Conservation (phyloP, 2,888 invertebrate genomes). For the Temnothorax unifasciatus region DNA sequence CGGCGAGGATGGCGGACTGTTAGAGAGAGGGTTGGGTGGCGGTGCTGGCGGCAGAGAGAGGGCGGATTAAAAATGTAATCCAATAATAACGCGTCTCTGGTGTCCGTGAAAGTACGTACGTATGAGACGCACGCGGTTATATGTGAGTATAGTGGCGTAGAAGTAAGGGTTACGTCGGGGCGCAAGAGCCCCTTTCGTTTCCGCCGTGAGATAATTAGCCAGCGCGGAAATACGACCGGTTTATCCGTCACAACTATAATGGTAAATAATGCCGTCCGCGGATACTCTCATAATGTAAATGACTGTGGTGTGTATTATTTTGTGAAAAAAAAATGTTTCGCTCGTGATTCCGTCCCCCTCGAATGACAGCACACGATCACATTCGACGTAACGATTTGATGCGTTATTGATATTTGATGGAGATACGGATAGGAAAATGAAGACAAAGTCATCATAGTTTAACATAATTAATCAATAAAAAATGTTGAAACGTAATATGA, state of each 20-base stretch:
- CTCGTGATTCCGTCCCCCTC: not conserved
- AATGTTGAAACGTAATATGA: not conserved
- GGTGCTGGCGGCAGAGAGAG: slow-evolving; percentile 79
- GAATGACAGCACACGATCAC: not conserved
- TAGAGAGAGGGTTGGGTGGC: slow-evolving; percentile 68
- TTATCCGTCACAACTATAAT: slow-evolving; percentile 59
- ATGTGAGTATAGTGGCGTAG: slow-evolving; percentile 74
- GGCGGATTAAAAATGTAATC: slow-evolving; percentile 86
- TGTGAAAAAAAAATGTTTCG: slow-evolving; percentile 16
- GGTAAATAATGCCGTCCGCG: slow-evolving; percentile 57
- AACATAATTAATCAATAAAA: not conserved
- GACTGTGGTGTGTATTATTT: slow-evolving; percentile 32
- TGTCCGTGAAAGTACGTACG: slow-evolving; percentile 82
- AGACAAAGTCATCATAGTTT: not conserved
- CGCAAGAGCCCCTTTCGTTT: slow-evolving; percentile 63
- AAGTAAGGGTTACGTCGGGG: slow-evolving; percentile 70
- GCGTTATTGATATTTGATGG: not conserved
- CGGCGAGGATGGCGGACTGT: slow-evolving; percentile 63
- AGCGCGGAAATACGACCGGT: slow-evolving; percentile 60
- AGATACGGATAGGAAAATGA: not conserved
- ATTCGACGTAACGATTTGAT: not conserved
- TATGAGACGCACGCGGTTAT: slow-evolving; percentile 68
- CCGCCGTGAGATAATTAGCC: slow-evolving; percentile 69
- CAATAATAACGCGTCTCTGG: slow-evolving; percentile 86
- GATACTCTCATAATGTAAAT: slow-evolving; percentile 55